A percentile compares a stretch with the other conserved stretches of the same genome.
Conservation (phyloP, 2,888 invertebrate genomes). For the Tenthredo notha region DNA sequence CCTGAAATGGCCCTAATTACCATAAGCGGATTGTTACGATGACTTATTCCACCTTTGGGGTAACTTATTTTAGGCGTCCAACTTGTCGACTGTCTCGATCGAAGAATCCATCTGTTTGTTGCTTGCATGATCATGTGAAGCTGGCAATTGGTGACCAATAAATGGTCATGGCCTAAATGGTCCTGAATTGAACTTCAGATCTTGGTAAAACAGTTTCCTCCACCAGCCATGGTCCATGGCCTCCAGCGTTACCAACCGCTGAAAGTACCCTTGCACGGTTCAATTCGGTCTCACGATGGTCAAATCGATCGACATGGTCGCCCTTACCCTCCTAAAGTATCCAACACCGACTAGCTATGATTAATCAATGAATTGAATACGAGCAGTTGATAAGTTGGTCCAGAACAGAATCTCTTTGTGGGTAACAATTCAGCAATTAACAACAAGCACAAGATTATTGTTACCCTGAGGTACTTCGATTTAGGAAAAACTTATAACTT, state of each 20-base stretch:
- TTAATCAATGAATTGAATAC: background rate
- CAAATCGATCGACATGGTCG: background rate
- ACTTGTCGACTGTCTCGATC: background rate
- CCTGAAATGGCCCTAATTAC: background rate
- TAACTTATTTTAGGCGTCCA: background rate
- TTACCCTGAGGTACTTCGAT: background rate
- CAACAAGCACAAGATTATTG: background rate
- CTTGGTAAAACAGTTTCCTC: background rate
- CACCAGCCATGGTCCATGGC: too few relatives aligned
- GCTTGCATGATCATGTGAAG: background rate
- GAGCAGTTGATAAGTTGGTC: background rate
- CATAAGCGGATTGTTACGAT: constrained; percentile 25
- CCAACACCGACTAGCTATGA: too few relatives aligned
- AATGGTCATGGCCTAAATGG: background rate
- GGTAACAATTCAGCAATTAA: background rate
- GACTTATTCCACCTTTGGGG: constrained; percentile 2
- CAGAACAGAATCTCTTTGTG: background rate
- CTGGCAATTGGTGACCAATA: background rate
- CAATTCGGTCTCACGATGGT: background rate
- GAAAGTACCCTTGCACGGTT: background rate
- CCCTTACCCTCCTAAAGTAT: background rate
- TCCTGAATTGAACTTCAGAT: background rate
- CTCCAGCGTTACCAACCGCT: background rate
- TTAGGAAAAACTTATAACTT: background rate
- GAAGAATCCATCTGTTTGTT: background rate